Conservation (phyloP, 2,888 invertebrate genomes). For the Arge pagana region DNA sequence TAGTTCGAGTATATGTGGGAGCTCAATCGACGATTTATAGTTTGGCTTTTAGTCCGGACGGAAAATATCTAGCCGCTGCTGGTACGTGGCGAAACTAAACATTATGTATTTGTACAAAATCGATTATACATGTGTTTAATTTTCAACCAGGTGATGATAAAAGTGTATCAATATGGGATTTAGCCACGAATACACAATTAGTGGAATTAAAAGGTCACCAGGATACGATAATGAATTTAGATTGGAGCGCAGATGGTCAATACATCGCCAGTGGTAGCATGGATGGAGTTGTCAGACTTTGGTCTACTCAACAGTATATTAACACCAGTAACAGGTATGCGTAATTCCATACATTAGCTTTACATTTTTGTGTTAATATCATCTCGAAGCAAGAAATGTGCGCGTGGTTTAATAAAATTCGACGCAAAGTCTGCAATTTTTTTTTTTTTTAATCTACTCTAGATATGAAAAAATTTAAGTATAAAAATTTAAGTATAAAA, state of each 20-base stretch:
- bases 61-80: slow-evolving; percentile 81
- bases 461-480: background rate
- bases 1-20: slow-evolving; percentile 79
- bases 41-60: slow-evolving; percentile 83
- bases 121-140: background rate
- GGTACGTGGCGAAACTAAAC: slow-evolving; percentile 60
- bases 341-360: too few species aligned
- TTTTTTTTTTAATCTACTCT: slow-evolving; percentile 6
- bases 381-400: too few species aligned
- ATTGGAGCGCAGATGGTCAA: slow-evolving; percentile 56
- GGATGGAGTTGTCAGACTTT: slow-evolving; percentile 50
- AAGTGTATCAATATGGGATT: slow-evolving; percentile 52
- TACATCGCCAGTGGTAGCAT: slow-evolving; percentile 54
- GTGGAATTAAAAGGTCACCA: slow-evolving; percentile 54
- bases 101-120: background rate
- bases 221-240: slow-evolving; percentile 54
- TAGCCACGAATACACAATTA: slow-evolving; percentile 48
- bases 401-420: too few species aligned
- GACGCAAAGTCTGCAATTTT: too few species aligned
- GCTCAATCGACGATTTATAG: slow-evolving; percentile 76
- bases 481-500: too few species aligned
- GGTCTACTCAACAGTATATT: slow-evolving; percentile 50
- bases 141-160: slow-evolving; percentile 49
- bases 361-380: too few species aligned
- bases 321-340: slow-evolving; percentile 42